Percentiles rank a stretch among this genome's conserved stretches.
Evolutionary conservation across 2,797 vertebrate genomes (phyloP).

Genomic region (Sternotherus odoratus): DNA sequence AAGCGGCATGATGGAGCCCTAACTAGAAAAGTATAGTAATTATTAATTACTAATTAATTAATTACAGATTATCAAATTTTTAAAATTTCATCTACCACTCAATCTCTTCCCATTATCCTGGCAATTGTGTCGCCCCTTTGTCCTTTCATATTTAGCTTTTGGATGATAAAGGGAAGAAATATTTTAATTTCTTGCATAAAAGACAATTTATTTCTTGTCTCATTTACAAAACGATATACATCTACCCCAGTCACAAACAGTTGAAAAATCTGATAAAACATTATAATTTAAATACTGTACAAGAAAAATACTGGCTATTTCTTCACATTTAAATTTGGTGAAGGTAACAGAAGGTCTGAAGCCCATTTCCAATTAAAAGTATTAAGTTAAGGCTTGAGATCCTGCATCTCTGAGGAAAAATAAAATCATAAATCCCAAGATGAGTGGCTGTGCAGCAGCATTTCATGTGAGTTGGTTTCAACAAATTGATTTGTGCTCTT

Average conservation of each 20-base stretch:
- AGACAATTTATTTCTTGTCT: conserved; percentile 71
- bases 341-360: conserved; percentile 16
- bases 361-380: conserved; percentile 30
- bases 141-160: neutral
- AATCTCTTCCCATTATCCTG: neutral
- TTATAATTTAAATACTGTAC: conserved; percentile 52
- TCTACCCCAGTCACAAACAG: conserved; percentile 53
- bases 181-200: conserved; percentile 48
- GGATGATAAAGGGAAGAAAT: conserved; percentile 36
- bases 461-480: neutral
- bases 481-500: neutral
- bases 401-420: neutral
- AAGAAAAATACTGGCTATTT: conserved; percentile 33
- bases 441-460: neutral
- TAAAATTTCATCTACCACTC: neutral
- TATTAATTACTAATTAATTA: too few relatives aligned
- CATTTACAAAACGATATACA: conserved; percentile 68
- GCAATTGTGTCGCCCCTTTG: neutral
- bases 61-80: neutral
- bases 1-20: neutral
- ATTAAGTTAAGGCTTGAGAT: conserved; percentile 49
- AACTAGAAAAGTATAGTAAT: neutral
- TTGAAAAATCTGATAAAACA: conserved; percentile 43
- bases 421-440: neutral
- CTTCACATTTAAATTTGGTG: conserved; percentile 44